Percentiles rank a stretch among this genome's conserved stretches.
These are phyloP conservation scores for Fundulus diaphanus DNA, from an alignment of 2,797 vertebrate species.

Conservation along the genomic window DNA sequence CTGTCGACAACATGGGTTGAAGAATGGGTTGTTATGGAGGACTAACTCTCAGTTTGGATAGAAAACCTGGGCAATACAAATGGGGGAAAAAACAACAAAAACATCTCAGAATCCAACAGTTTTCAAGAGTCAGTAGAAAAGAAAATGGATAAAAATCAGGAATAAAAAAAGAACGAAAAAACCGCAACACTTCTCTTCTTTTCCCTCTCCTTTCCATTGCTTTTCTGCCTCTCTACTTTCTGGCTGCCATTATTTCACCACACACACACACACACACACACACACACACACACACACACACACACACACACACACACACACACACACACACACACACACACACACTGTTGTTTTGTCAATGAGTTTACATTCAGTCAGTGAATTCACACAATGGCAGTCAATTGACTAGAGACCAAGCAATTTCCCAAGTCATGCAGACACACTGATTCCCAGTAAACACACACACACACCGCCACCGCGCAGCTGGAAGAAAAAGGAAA, in stretches of 20 bases:
- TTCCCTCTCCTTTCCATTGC: background rate
- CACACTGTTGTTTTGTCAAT: slow-evolving; percentile 45
- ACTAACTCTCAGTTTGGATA: background rate
- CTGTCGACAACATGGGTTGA: background rate
- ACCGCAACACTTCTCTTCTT: background rate
- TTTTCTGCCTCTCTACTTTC: background rate
- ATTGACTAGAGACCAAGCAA: slow-evolving; percentile 38
- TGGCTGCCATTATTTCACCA: background rate
- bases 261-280: background rate
- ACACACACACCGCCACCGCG: background rate
- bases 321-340: slow-evolving; percentile 1
- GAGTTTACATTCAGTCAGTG: slow-evolving; percentile 63
- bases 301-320: background rate
- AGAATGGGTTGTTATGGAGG: background rate
- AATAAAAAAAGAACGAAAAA: background rate
- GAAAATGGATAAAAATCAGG: background rate
- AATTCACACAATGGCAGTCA: slow-evolving; percentile 51
- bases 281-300: background rate
- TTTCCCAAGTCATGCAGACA: background rate
- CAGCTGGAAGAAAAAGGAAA: background rate
- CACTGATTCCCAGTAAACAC: background rate
- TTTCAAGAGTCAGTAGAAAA: background rate
- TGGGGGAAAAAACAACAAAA: background rate
- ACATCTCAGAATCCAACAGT: background rate
- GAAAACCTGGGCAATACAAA: no score